Evolutionary conservation across 1,140 invertebrate genomes (phyloP), one percentile per base, ranked within the genome.

Genomic region (Bacillus rossius): DNA sequence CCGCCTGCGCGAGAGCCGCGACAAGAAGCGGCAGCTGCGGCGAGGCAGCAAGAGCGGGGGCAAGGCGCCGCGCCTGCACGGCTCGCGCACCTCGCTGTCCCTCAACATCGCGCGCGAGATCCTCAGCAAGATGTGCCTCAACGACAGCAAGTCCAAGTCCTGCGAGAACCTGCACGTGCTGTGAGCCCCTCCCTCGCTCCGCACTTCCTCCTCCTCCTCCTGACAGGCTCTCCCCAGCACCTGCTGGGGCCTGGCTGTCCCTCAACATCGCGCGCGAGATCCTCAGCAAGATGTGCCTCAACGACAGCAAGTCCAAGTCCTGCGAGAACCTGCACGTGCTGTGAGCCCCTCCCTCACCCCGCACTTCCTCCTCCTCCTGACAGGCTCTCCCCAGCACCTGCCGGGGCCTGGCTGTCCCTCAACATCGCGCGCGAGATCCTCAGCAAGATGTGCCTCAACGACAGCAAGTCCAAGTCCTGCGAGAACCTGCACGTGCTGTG

Each of bases 91-190:
- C 0, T 87, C 87, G 59, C 79, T 89, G 47, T 71, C 88, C 80
- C 59, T 91, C 57, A 87, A 87, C 70, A 81, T 88, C 60, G 87
- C 87, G 3, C 78, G 86, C 55, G 88, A 90, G 64, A 82, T 94
- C 49, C 77, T 94, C 14, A 87, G 90, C 61, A 92, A 92, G 71
- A 88, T 94, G 64, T 92, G 91, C 69, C 81, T 91, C 61, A 90
- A 89, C 65, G 89, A 92, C 73, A 86, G 83, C 41, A 92, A 92
- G 76, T 93, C 91, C 16, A 92, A 92, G 69, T 92, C 89, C 50
- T 95, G 92, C 70, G 91, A 94, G 73, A 94, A 95, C 73, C 77
- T 94, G 49, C 89, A 94, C 70, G 91, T 93, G 57, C 80, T 94
- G 50, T 94, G 87, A 34, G 29, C 20, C 42, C 16, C 42, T 22